A percentile compares a stretch with the other conserved stretches of the same genome.
Evolutionary conservation across 2,113 vertebrate genomes (phyloP).

Genomic region (Ia io): DNA sequence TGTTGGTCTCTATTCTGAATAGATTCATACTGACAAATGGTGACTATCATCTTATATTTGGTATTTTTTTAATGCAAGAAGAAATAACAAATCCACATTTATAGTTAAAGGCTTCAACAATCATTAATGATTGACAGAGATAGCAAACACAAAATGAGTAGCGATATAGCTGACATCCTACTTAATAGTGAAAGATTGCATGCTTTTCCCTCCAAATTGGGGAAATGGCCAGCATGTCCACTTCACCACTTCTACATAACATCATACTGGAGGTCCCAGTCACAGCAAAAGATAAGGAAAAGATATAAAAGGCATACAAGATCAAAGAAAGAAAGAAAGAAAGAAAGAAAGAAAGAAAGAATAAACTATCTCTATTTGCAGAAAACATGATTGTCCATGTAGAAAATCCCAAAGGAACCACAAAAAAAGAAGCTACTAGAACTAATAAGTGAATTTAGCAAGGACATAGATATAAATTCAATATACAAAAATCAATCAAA

Average conservation of each 20-base stretch:
- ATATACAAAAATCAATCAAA: neutral
- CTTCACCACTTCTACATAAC: neutral
- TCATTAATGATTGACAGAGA: neutral
- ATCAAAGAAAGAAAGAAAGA: neutral
- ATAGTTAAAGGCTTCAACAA: neutral
- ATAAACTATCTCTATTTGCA: neutral
- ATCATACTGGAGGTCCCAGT: neutral
- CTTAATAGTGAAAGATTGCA: neutral
- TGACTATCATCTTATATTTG: neutral
- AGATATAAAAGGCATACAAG: neutral
- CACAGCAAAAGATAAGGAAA: neutral
- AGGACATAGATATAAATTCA: neutral
- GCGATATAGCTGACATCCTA: neutral
- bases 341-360: neutral
- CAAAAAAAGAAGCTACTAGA: neutral
- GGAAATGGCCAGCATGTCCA: neutral
- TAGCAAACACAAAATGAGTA: neutral
- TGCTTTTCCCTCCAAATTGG: neutral
- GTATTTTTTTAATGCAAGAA: neutral
- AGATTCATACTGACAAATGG: neutral
- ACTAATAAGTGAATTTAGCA: neutral
- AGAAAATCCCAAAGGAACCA: neutral
- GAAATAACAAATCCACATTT: neutral
- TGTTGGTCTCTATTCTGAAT: neutral
- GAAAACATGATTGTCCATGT: neutral